These are phyloP conservation scores for Anguilla japonica DNA, from an alignment of 2,113 vertebrate genomes.

Conservation along the genomic window DNA sequence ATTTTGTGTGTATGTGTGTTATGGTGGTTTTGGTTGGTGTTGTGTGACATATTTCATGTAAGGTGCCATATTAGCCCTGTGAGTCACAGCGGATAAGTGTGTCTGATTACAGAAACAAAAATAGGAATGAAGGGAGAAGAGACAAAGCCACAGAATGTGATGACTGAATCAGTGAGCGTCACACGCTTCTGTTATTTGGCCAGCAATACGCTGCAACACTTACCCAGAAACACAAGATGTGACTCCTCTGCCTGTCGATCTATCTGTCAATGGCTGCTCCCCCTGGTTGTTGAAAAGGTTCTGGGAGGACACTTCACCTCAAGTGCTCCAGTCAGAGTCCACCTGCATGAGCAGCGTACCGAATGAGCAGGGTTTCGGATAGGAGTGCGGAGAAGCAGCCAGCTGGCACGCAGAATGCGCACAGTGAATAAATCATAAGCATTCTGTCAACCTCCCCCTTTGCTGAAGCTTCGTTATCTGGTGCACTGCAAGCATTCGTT, in stretches of 20 bases:
- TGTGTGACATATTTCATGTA: not conserved
- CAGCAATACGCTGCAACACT: not conserved
- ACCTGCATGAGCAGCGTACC: not conserved
- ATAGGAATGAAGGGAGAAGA: not conserved
- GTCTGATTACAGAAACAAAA: not conserved
- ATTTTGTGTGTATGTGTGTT: too few relatives aligned
- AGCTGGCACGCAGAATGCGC: not conserved
- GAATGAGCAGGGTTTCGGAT: not conserved
- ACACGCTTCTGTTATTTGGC: not conserved
- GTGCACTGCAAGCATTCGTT: too few relatives aligned
- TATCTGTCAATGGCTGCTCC: not conserved
- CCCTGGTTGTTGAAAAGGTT: not conserved
- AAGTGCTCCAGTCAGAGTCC: not conserved
- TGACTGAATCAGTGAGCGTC: too few relatives aligned
- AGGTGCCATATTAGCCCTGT: not conserved
- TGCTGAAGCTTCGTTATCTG: too few relatives aligned
- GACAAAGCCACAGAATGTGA: too few relatives aligned
- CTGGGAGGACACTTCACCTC: not conserved
- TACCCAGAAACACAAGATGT: not conserved
- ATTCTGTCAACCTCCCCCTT: not conserved
- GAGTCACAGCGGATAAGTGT: not conserved
- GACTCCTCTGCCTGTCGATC: not conserved
- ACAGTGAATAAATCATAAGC: not conserved
- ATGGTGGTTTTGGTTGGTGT: not conserved
- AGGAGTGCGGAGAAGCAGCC: not conserved